Conservation (phyloP, 2,113 vertebrate species). For the Phalacrocorax carbo region DNA sequence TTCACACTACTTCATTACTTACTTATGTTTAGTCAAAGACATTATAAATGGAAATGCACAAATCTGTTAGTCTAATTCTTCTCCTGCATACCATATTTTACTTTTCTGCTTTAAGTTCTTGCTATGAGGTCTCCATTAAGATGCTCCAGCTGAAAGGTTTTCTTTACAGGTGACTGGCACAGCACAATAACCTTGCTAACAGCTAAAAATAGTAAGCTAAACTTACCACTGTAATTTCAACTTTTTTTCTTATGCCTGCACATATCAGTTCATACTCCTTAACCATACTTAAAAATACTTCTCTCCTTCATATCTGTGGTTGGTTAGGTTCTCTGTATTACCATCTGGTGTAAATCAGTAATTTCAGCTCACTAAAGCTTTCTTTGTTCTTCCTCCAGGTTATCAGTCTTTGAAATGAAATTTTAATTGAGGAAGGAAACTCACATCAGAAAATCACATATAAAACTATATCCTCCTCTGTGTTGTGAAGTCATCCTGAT, state of each 20-base stretch:
- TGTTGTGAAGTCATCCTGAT: slow-evolving; percentile 22
- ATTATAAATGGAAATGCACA: background rate
- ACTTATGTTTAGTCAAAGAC: background rate
- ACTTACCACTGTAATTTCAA: background rate
- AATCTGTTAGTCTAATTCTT: background rate
- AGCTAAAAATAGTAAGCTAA: background rate
- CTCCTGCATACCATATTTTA: background rate
- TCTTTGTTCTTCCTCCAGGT: background rate
- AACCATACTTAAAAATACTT: background rate
- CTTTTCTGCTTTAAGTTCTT: background rate
- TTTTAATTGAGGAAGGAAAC: slow-evolving; percentile 36
- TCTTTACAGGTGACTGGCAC: background rate
- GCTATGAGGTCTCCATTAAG: background rate
- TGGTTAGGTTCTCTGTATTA: background rate
- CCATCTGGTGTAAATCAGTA: background rate
- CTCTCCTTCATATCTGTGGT: background rate
- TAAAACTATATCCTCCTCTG: slow-evolving; percentile 28
- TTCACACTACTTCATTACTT: background rate
- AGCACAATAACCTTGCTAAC: background rate
- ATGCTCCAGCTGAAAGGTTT: background rate
- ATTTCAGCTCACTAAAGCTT: background rate
- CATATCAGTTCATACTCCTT: background rate
- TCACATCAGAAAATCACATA: slow-evolving; percentile 22
- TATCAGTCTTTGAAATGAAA: background rate
- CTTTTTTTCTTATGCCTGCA: background rate